Conservation (phyloP, 2,113 vertebrate species). For the Bubo bubo region DNA sequence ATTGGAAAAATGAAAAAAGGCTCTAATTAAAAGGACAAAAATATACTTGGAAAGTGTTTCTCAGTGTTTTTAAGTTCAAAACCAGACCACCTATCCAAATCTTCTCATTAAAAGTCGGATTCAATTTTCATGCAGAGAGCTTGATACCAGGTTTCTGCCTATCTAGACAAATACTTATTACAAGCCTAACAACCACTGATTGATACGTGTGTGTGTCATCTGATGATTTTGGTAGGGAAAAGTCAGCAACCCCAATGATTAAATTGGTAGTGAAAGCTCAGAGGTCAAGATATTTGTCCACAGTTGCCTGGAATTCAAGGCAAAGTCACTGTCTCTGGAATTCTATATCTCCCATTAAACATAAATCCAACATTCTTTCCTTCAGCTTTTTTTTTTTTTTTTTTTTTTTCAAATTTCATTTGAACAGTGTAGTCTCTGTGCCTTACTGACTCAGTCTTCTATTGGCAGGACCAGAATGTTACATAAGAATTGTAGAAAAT, state of each 20-base stretch:
- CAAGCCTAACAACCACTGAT: neutral
- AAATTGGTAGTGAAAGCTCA: neutral
- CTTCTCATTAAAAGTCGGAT: slow-evolving; percentile 35
- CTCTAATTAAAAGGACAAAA: slow-evolving; percentile 58
- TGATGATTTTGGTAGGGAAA: neutral
- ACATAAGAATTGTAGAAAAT: neutral
- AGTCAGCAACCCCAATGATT: neutral
- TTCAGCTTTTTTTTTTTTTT: neutral
- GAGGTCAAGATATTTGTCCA: neutral
- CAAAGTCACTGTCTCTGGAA: neutral
- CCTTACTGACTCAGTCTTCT: neutral
- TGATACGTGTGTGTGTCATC: neutral
- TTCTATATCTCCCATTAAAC: neutral
- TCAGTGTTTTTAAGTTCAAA: slow-evolving; percentile 51
- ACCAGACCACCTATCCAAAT: slow-evolving; percentile 38
- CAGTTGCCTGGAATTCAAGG: neutral
- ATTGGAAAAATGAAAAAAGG: neutral
- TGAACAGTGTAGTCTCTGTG: neutral
- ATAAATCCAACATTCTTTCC: neutral
- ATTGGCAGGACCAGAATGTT: neutral
- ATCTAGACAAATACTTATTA: neutral
- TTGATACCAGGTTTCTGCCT: neutral
- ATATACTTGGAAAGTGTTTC: slow-evolving; percentile 44
- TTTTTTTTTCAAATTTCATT: neutral
- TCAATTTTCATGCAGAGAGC: slow-evolving; percentile 5